phyloP scores from a whole-genome alignment of 2,888 invertebrate species.

The Euproctis similis region DNA sequence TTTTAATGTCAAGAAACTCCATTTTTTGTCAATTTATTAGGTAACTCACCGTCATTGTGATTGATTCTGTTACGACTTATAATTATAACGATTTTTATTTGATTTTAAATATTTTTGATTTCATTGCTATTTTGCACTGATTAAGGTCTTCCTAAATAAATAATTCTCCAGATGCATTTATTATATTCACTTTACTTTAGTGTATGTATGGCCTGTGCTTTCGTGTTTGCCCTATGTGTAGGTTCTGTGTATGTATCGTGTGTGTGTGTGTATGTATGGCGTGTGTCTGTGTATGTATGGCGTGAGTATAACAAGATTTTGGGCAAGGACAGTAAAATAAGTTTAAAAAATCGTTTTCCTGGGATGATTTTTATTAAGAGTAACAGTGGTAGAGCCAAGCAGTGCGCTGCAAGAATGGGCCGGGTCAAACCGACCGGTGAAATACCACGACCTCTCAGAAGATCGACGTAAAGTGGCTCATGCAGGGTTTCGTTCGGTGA shows the following conservation, averaged over 20 bases:
- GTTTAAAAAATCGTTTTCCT: neutral
- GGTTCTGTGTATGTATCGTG: constrained; percentile 2
- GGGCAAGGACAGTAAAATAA: constrained; percentile 1
- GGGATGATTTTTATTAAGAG: neutral
- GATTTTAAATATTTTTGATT: constrained; percentile 5
- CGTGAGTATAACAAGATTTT: neutral
- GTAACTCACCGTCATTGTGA: constrained; percentile 2
- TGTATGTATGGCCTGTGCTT: neutral
- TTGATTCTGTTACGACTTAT: constrained; percentile 7
- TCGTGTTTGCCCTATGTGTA: too few relatives aligned
- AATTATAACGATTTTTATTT: constrained; percentile 4
- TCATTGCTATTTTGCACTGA: constrained; percentile 4
- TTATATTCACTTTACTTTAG: constrained; percentile 4
- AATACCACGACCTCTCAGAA: too few relatives aligned
- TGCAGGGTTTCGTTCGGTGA: too few relatives aligned
- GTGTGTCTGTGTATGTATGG: too few relatives aligned
- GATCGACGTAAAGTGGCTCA: too few relatives aligned
- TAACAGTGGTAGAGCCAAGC: too few relatives aligned
- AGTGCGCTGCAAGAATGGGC: too few relatives aligned
- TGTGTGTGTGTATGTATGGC: constrained; percentile 6
- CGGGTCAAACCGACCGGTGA: too few relatives aligned
- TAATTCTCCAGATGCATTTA: constrained; percentile 9
- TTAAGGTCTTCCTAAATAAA: constrained; percentile 9
- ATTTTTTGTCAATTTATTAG: constrained; percentile 2
- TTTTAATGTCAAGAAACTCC: constrained; percentile 1